These are phyloP conservation scores for Aphelocoma californica DNA, from an alignment of 2,797 vertebrate genomes.

Conservation along the genomic window DNA sequence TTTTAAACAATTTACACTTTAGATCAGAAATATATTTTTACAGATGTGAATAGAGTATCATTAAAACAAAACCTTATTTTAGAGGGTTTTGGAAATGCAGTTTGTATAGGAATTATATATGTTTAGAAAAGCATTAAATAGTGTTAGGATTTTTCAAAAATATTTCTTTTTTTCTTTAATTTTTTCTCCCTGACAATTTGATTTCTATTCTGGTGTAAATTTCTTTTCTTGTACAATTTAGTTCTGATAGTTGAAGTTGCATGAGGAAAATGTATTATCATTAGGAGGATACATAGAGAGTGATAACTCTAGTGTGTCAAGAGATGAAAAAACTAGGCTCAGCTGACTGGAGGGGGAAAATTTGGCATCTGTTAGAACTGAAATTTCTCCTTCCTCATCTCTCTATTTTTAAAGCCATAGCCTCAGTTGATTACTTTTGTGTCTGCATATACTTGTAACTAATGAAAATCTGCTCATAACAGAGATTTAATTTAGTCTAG, in stretches of 20 bases:
- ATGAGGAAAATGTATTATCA: background rate
- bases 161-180: accelerated
- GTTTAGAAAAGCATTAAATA: background rate
- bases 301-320: background rate
- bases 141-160: background rate
- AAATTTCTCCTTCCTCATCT: background rate
- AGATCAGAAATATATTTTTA: background rate
- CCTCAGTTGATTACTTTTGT: background rate
- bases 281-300: background rate
- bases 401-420: background rate
- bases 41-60: background rate
- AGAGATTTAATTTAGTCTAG: background rate
- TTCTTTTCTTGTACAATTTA: background rate
- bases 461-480: background rate
- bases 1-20: background rate
- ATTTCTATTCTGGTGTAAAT: background rate
- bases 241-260: background rate
- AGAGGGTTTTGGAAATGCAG: background rate
- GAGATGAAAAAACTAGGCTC: background rate
- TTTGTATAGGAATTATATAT: background rate
- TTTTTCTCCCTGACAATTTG: background rate
- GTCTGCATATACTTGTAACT: background rate
- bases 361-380: accelerated
- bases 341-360: background rate
- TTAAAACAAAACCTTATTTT: background rate